These are phyloP conservation scores for Eumerus sabulonum DNA, from an alignment of 2,888 invertebrate species.

Conservation along the genomic window DNA sequence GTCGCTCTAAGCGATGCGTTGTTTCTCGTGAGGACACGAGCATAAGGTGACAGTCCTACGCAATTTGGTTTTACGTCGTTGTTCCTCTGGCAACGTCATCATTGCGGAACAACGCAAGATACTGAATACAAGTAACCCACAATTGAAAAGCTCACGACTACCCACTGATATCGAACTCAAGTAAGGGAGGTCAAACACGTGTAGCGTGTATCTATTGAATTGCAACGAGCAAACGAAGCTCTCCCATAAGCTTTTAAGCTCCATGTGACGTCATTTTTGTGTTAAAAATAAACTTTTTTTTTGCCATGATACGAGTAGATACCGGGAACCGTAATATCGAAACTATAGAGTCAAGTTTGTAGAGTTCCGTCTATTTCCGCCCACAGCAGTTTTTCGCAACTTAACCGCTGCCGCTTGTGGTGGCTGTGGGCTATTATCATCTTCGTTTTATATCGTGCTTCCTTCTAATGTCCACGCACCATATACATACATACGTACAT, in stretches of 20 bases:
- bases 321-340: no score
- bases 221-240: conserved; percentile 22
- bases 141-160: not conserved
- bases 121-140: conserved; percentile 1
- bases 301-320: no score
- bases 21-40: no score
- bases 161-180: not conserved
- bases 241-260: conserved; percentile 31
- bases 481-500: no score
- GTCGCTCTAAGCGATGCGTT: no score
- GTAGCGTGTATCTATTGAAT: conserved; percentile 25
- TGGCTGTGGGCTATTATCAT: conserved; percentile 21
- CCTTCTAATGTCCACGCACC: not conserved
- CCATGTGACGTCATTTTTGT: conserved; percentile 30
- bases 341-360: not conserved
- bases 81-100: conserved; percentile 28
- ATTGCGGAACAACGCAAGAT: conserved; percentile 2
- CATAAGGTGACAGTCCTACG: conserved; percentile 23
- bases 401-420: conserved; percentile 6
- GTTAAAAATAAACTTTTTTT: conserved; percentile 45
- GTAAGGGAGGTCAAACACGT: conserved; percentile 31
- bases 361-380: conserved; percentile 13
- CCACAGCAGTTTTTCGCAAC: conserved; percentile 26
- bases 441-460: conserved; percentile 18
- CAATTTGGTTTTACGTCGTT: conserved; percentile 33